phyloP scores from a whole-genome alignment of 2,888 invertebrate species.

The Cerastis leucographa region DNA sequence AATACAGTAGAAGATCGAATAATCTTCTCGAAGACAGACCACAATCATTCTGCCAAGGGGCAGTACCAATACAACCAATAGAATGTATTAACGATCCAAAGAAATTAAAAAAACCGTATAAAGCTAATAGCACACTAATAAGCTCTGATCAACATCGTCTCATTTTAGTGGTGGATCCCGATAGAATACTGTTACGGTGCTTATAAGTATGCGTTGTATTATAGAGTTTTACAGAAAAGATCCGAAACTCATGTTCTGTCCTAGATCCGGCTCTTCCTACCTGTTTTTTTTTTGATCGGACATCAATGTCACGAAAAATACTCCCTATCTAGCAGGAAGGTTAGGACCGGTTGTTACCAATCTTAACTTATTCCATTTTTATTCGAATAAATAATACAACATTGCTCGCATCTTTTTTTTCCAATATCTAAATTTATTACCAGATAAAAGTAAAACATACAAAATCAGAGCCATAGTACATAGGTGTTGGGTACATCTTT shows the following conservation, averaged over 20 bases:
- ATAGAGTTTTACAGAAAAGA: not conserved
- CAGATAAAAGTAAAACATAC: not conserved
- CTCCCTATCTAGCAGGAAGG: not conserved
- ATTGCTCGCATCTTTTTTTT: not conserved
- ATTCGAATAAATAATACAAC: not conserved
- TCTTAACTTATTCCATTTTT: not conserved
- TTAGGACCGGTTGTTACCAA: not conserved
- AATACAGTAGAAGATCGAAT: constrained; percentile 50
- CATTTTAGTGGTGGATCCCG: not conserved
- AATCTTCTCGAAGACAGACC: constrained; percentile 29
- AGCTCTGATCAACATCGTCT: not conserved
- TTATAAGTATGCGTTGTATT: too few relatives aligned
- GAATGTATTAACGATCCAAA: not conserved
- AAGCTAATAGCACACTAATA: not conserved
- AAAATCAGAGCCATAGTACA: not conserved
- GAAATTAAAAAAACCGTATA: not conserved
- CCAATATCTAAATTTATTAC: not conserved
- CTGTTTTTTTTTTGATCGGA: too few relatives aligned
- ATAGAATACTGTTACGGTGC: too few relatives aligned
- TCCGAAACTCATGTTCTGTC: not conserved
- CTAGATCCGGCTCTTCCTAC: not conserved
- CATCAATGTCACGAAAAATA: not conserved
- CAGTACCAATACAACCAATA: not conserved
- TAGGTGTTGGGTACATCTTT: not conserved
- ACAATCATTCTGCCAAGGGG: constrained; percentile 37